phyloP scores from a whole-genome alignment of 2,797 vertebrate species.

The Pitangus sulphuratus region DNA sequence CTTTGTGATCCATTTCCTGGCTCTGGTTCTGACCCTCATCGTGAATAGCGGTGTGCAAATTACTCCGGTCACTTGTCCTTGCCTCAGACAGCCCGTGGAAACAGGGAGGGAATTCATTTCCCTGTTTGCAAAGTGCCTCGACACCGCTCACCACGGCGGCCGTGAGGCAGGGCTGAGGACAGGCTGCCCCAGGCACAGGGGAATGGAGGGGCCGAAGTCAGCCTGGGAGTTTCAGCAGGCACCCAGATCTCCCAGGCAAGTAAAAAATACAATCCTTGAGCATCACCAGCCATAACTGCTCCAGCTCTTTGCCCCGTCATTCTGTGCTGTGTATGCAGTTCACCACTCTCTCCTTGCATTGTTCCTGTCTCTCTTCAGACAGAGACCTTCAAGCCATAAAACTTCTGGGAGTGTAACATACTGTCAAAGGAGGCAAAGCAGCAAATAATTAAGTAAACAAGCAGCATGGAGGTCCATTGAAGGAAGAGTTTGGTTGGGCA shows the following conservation, averaged over 20 bases:
- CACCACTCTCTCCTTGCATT: neutral
- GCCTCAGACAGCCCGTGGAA: neutral
- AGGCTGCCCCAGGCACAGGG: neutral
- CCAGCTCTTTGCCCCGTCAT: neutral
- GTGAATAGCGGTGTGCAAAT: neutral
- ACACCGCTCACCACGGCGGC: neutral
- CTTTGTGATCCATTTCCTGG: neutral
- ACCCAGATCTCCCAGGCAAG: neutral
- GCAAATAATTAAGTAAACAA: neutral
- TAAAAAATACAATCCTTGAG: neutral
- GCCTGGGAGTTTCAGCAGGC: neutral
- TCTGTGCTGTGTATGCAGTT: neutral
- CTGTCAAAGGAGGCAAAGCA: slow-evolving; percentile 19
- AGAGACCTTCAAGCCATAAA: neutral
- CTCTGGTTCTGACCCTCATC: neutral
- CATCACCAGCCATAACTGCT: neutral
- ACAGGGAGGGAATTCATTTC: neutral
- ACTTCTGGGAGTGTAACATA: neutral
- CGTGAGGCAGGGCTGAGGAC: neutral
- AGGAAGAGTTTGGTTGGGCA: neutral
- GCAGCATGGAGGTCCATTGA: neutral
- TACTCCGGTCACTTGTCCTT: neutral
- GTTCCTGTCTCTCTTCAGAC: neutral
- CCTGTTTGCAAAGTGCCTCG: neutral
- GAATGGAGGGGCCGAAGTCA: neutral